A percentile compares a stretch with the other conserved stretches of the same genome.
phyloP scores from a whole-genome alignment of 2,113 vertebrate genomes.

The Microtus oregoni region DNA sequence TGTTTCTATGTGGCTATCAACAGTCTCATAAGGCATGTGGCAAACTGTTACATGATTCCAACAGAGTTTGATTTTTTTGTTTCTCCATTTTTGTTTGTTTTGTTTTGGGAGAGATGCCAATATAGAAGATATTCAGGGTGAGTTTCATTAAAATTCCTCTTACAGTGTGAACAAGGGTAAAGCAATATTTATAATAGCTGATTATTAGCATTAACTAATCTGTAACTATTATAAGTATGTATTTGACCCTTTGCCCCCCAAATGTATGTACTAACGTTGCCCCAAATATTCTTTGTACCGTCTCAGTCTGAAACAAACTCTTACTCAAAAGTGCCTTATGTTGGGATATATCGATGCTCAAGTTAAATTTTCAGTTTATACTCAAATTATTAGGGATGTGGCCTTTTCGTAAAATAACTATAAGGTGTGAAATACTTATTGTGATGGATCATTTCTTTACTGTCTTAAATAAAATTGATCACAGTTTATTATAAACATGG shows the following conservation, averaged over 20 bases:
- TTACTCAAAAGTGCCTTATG: neutral
- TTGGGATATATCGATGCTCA: neutral
- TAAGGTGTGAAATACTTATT: neutral
- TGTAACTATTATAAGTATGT: neutral
- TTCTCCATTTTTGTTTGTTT: neutral
- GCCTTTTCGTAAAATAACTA: neutral
- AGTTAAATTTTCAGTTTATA: conserved; percentile 46
- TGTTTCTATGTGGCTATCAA: neutral
- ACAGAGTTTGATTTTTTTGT: neutral
- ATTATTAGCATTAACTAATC: neutral
- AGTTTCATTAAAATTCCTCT: neutral
- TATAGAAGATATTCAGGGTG: neutral
- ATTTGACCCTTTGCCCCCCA: neutral
- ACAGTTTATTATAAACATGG: neutral
- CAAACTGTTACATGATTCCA: neutral
- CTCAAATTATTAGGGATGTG: neutral
- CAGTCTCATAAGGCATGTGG: neutral
- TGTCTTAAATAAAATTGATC: neutral
- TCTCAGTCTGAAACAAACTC: conserved; percentile 10
- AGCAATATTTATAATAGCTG: neutral
- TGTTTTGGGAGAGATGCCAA: neutral
- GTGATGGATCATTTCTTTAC: neutral
- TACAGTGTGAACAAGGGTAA: neutral
- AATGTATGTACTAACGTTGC: neutral
- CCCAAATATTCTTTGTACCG: neutral